Percentiles rank a stretch among this genome's conserved stretches.
Conservation (phyloP, 2,797 vertebrate species). For the Heliangelus exortis region DNA sequence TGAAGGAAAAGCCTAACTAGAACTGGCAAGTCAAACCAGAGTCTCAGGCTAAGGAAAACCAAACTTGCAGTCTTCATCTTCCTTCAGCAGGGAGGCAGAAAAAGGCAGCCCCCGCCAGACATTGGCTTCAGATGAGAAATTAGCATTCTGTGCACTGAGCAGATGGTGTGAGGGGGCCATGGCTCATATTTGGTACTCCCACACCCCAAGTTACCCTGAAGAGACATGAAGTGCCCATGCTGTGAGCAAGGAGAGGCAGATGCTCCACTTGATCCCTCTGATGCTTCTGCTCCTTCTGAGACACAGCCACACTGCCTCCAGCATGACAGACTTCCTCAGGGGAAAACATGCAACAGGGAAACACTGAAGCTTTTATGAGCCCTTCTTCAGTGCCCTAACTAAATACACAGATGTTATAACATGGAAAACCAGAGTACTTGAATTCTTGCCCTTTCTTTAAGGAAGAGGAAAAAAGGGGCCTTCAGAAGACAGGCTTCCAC, state of each 20-base stretch:
- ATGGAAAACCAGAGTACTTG: conserved; percentile 27
- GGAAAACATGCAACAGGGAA: background rate
- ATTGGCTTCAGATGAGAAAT: background rate
- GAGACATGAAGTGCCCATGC: background rate
- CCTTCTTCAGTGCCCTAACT: conserved; percentile 11
- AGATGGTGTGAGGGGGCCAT: background rate
- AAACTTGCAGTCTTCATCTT: background rate
- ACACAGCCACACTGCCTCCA: background rate
- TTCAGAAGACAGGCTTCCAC: conserved; percentile 33
- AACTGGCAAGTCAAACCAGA: background rate
- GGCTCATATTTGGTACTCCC: background rate
- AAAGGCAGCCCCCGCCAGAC: background rate
- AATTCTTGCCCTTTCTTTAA: conserved; percentile 48
- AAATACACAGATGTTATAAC: conserved; percentile 62
- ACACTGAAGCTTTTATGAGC: conserved; percentile 28
- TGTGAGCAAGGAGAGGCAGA: background rate
- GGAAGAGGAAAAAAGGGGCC: background rate
- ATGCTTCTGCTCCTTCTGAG: background rate
- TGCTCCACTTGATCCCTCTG: background rate
- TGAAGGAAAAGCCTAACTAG: background rate
- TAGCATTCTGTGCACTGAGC: background rate
- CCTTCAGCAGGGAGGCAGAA: background rate
- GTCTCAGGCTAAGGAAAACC: background rate
- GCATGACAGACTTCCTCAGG: background rate
- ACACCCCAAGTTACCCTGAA: background rate